Base-by-base conservation (phyloP, 2,797 vertebrate genomes). In the Sparus aurata region DNA sequence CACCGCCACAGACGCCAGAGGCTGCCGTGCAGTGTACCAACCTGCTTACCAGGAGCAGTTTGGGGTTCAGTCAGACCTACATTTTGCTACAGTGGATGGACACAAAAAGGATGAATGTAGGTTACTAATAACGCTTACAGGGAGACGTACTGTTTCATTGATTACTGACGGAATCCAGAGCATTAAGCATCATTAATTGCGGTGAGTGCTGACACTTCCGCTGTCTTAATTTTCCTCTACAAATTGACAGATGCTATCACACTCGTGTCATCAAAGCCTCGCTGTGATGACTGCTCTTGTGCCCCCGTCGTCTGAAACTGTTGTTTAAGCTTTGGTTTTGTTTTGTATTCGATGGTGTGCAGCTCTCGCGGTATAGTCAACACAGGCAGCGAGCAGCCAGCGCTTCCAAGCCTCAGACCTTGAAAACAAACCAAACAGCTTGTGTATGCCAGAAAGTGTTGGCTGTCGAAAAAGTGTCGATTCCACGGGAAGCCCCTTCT, bases 341-440 rank as follows among this genome's bases (percentile, higher is more conserved):
- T 58, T 73, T 67, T 34, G 1, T 27, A 66, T 80, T 82, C 53
- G 70, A 0, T 34, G 38, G n/a, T 38, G 38, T 57, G 45, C 45
- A 67, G 57, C 69, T 50, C 69, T 64, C 73, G 38, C 75, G 69
- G 50, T 30, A 53, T 30, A 53, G 47, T 55, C 52, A 64, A 5
- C 12, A n/a, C 34, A 54, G 1, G 3, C 57, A 67, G 43, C 53
- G 9, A 69, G 22, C 12, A 71, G 69, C 53, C 27, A 57, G 49
- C 49, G 60, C 82, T 72, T 62, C 8, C 34, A 49, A 62, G 50
- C 27, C 59, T 58, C 59, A 54, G 64, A 74, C 63, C 50, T 72
- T 63, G 54, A 79, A 77, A 85, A 75, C 65, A 77, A 53, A 71
- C 46, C 60, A 61, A 76, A 61, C 52, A 78, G 77, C 70, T 79